Conservation (phyloP, 2,888 invertebrate species). For the Lobophora halterata region DNA sequence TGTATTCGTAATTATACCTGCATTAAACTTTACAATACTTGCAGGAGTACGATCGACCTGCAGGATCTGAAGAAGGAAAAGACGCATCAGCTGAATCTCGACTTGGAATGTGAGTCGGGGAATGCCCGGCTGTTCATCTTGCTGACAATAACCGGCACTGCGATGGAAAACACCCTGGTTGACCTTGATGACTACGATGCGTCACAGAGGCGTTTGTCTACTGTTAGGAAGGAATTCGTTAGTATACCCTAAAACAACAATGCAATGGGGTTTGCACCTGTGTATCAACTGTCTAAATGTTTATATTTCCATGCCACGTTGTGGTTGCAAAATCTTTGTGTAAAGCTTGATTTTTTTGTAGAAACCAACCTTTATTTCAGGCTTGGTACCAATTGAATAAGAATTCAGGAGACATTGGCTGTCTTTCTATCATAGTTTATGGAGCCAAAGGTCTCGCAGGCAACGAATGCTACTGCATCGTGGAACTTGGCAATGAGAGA, state of each 20-base stretch:
- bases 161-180: conserved; percentile 90
- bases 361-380: conserved; percentile 43
- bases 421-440: conserved; percentile 93
- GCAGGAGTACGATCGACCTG: conserved; percentile 86
- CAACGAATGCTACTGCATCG: conserved; percentile 96
- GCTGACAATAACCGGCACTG: conserved; percentile 95
- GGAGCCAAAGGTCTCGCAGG: conserved; percentile 89
- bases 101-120: conserved; percentile 90
- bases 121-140: conserved; percentile 86
- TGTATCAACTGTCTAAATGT: too few species aligned
- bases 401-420: conserved; percentile 87
- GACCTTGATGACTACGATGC: conserved; percentile 90
- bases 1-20: too few species aligned
- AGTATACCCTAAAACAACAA: conserved; percentile 46
- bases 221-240: conserved; percentile 82
- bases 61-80: conserved; percentile 89
- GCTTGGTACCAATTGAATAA: conserved; percentile 66
- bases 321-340: too few species aligned
- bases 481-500: conserved; percentile 95
- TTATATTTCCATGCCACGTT: too few species aligned
- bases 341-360: background rate
- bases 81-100: conserved; percentile 91
- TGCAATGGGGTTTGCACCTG: too few species aligned
- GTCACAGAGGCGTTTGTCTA: conserved; percentile 82
- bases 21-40: conserved; percentile 37